phyloP scores from a whole-genome alignment of 2,113 vertebrate genomes.

The Eupsittula cactorum region DNA sequence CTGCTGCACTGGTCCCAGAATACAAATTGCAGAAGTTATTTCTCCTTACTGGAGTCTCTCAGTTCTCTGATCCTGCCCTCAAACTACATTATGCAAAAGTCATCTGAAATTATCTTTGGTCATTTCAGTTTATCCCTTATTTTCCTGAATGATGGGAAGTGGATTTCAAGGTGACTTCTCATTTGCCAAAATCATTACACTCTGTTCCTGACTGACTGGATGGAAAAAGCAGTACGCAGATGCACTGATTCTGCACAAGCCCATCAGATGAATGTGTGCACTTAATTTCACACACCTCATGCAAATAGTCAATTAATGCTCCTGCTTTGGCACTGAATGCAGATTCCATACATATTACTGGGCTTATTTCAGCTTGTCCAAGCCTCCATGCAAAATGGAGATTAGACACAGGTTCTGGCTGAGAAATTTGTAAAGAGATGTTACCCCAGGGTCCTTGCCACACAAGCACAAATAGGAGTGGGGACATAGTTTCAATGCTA shows the following conservation, averaged over 20 bases:
- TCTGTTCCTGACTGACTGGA: background rate
- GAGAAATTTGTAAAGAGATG: background rate
- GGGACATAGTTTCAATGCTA: background rate
- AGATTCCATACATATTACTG: background rate
- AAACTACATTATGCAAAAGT: constrained; percentile 21
- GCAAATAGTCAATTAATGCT: constrained; percentile 40
- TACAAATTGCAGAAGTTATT: background rate
- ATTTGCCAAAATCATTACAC: background rate
- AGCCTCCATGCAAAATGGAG: background rate
- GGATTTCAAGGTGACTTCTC: constrained; percentile 57
- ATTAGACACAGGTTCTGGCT: constrained; percentile 22
- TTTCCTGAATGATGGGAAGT: background rate
- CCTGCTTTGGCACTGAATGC: background rate
- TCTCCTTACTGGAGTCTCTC: background rate
- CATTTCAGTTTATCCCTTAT: constrained; percentile 16
- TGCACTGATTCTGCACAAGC: background rate
- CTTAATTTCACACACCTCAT: constrained; percentile 46
- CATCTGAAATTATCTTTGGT: constrained; percentile 33
- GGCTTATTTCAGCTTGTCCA: background rate
- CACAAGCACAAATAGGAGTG: background rate
- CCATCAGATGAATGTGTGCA: background rate
- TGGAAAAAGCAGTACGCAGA: background rate
- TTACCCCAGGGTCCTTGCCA: background rate
- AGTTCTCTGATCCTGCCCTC: background rate
- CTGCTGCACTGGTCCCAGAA: background rate